Evolutionary conservation across 1,140 invertebrate species (phyloP), one percentile per base, ranked within the genome.

Genomic region (Brachionus rotundiformis): DNA sequence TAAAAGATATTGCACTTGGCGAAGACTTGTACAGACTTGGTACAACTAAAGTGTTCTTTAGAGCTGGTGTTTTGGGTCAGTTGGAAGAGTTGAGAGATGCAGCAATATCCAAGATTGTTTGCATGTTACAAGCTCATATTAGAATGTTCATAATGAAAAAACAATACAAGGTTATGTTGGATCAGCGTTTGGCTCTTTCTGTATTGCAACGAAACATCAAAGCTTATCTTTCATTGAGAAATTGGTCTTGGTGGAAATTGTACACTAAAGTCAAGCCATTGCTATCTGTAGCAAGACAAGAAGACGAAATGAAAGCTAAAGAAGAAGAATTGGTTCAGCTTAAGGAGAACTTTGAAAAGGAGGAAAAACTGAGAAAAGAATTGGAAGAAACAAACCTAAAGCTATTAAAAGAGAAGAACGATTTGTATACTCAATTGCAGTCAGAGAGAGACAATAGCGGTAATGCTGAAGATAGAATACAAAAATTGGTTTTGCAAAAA

Each of bases 1-100:
- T 95, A 89, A 91, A 92, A 33, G 81, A 82, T 44, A 92, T 94
- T 59, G 91, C 91, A 86, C 90, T 97, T 86, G 94, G 95, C 86
- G 86, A 91, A 82, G 93, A 95, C 87, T 92, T 93, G 84, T 98
- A 93, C 90, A 92, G 94, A 91, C 92, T 96, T 87, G 95, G 95
- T 91, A 93, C 95, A 89, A 98, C 95, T 89, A 98, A 98, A 93
- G 94, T 94, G 36, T 99, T 99, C 94, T 99, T 99, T 94, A 94
- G 96, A 87, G 98, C 98, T 87, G 98, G 98, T 92, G 95, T 98
- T 86, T 90, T 99, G 90, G 98, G 98, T 95, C 94, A 95, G 90
- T 95, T 99, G 92, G 98, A 99, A 91, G 98, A 99, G 90, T 91
- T 99, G 89, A 94, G 98, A 92, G 98, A 99, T 89, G 96, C 99